Percentiles rank a stretch among this genome's conserved stretches.
Evolutionary conservation across 2,113 vertebrate genomes (phyloP).

Genomic region (Bombycilla garrulus): DNA sequence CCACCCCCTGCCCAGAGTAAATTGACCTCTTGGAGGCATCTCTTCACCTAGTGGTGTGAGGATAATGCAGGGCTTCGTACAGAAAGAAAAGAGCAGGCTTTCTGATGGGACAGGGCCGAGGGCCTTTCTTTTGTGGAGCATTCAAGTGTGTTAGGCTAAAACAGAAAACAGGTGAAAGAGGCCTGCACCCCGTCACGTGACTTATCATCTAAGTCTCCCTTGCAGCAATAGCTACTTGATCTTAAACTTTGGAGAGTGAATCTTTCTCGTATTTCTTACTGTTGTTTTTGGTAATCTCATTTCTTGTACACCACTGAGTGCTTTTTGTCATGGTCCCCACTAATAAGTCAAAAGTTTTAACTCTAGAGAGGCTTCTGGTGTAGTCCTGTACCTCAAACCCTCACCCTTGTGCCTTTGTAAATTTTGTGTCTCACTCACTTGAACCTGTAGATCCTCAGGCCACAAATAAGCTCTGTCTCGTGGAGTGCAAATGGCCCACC

Average conservation of each 20-base stretch:
- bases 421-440: background rate
- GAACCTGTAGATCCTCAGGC: background rate
- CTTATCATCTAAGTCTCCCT: background rate
- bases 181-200: background rate
- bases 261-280: background rate
- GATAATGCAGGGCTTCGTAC: slow-evolving; percentile 26
- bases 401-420: background rate
- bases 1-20: slow-evolving; percentile 64
- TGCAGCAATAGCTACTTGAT: background rate
- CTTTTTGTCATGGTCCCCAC: background rate
- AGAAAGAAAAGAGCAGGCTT: background rate
- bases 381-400: background rate
- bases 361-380: background rate
- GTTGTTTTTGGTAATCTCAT: background rate
- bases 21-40: slow-evolving; percentile 73
- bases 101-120: background rate
- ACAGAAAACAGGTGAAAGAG: slow-evolving; percentile 39
- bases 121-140: slow-evolving; percentile 15
- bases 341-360: background rate
- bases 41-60: slow-evolving; percentile 71
- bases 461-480: background rate
- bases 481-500: rapidly evolving
- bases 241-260: background rate
- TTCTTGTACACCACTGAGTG: background rate
- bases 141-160: slow-evolving; percentile 33